A percentile compares a stretch with the other conserved stretches of the same genome.
These are phyloP conservation scores for Osmerus eperlanus DNA, from an alignment of 2,113 vertebrate species.

Conservation along the genomic window DNA sequence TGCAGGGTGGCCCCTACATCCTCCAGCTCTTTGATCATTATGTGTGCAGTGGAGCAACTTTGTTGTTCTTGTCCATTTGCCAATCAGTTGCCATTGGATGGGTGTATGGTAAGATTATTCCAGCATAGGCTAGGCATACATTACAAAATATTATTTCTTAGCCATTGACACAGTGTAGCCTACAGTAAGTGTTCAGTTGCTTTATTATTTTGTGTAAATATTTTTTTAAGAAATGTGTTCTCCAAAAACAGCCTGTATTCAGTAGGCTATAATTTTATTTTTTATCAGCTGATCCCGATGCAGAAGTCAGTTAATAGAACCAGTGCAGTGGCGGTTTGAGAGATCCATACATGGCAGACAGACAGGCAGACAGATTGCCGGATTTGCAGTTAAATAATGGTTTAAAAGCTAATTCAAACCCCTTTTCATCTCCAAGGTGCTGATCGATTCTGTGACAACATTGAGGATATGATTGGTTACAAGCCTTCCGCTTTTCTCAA, in stretches of 20 bases:
- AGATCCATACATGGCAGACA: too few relatives aligned
- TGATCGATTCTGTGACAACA: slow-evolving; percentile 65
- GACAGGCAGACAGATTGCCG: too few relatives aligned
- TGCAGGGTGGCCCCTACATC: slow-evolving; percentile 65
- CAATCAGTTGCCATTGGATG: slow-evolving; percentile 66
- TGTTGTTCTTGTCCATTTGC: slow-evolving; percentile 64
- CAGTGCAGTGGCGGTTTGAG: too few relatives aligned
- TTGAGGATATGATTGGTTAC: slow-evolving; percentile 72
- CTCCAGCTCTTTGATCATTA: slow-evolving; percentile 73
- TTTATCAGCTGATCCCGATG: too few relatives aligned
- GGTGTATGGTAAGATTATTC: slow-evolving; percentile 64
- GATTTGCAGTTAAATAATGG: too few relatives aligned
- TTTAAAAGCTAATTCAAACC: neutral
- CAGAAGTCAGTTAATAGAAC: too few relatives aligned
- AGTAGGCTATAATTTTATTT: too few relatives aligned
- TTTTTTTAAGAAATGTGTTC: too few relatives aligned
- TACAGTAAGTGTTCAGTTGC: too few relatives aligned
- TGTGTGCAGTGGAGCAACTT: slow-evolving; percentile 65
- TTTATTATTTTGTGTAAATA: too few relatives aligned
- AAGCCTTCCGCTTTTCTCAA: slow-evolving; percentile 60
- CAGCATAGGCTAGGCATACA: neutral
- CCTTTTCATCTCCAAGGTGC: slow-evolving; percentile 50
- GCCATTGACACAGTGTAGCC: neutral
- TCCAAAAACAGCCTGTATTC: too few relatives aligned
- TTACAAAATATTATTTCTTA: neutral